Conservation (phyloP, 2,113 vertebrate species). For the Xyliphius kryptos region DNA sequence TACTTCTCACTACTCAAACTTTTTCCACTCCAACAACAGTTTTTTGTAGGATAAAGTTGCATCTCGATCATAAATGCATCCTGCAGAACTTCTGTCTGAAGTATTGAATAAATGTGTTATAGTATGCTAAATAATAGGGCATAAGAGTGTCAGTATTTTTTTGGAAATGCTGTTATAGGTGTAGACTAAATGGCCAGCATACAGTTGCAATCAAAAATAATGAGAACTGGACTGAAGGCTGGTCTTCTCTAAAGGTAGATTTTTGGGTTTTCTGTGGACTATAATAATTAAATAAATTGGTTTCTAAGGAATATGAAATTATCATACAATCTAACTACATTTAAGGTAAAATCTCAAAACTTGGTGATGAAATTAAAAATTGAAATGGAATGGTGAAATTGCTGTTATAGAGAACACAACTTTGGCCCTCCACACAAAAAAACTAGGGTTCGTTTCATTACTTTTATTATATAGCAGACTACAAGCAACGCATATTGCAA, state of each 20-base stretch:
- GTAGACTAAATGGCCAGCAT: slow-evolving; percentile 8
- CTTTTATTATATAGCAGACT: slow-evolving; percentile 8
- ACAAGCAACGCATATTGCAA: neutral
- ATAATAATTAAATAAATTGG: neutral
- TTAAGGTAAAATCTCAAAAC: too few relatives aligned
- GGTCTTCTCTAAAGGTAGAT: neutral
- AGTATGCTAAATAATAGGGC: slow-evolving; percentile 17
- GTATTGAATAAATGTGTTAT: slow-evolving; percentile 13
- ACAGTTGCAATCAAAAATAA: neutral
- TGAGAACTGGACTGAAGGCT: neutral
- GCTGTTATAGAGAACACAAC: slow-evolving; percentile 2
- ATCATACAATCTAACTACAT: neutral
- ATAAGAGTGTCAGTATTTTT: neutral
- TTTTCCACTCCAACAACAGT: slow-evolving; percentile 16
- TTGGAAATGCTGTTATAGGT: slow-evolving; percentile 2
- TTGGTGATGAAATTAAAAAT: too few relatives aligned
- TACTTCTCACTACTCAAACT: slow-evolving; percentile 15
- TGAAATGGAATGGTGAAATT: too few relatives aligned
- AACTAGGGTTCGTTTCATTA: slow-evolving; percentile 2
- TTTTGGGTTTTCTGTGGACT: neutral
- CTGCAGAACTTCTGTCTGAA: slow-evolving; percentile 20
- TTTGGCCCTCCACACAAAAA: neutral
- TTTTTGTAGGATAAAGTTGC: slow-evolving; percentile 26
- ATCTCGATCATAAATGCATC: slow-evolving; percentile 28
- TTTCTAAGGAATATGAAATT: slow-evolving; percentile 3